phyloP scores from a whole-genome alignment of 1,140 invertebrate genomes.

The Rhagoletis zephyria region DNA sequence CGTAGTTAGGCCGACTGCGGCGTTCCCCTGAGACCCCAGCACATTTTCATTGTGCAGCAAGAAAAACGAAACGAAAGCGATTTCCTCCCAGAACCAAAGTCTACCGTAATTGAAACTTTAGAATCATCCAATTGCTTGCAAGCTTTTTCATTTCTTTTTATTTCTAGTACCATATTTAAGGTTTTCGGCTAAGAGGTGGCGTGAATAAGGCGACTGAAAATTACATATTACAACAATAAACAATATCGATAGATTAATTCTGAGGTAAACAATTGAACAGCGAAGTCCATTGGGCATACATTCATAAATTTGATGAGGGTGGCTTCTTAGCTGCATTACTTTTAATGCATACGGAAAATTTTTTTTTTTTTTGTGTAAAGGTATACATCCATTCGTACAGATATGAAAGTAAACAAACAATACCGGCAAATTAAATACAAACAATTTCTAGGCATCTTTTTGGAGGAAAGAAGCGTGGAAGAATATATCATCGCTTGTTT shows the following conservation, averaged over 20 bases:
- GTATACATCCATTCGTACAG: too few relatives aligned
- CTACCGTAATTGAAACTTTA: slow-evolving; percentile 50
- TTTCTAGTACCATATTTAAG: background rate
- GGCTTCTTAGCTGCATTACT: background rate
- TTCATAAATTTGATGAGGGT: background rate
- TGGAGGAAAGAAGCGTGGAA: background rate
- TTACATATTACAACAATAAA: slow-evolving; percentile 31
- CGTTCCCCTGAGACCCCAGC: background rate
- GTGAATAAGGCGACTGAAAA: slow-evolving; percentile 1
- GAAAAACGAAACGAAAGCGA: slow-evolving; percentile 17
- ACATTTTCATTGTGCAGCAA: slow-evolving; percentile 50
- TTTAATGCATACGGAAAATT: background rate
- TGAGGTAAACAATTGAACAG: slow-evolving; percentile 26
- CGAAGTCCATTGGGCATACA: background rate
- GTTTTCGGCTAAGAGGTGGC: background rate
- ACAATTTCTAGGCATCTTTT: background rate
- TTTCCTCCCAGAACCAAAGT: slow-evolving; percentile 10
- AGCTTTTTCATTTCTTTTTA: background rate
- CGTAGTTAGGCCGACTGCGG: background rate
- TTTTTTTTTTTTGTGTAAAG: too few relatives aligned
- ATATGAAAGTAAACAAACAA: slow-evolving; percentile 10
- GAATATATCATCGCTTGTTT: too few relatives aligned
- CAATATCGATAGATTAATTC: slow-evolving; percentile 36
- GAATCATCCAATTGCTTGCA: background rate
- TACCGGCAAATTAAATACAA: slow-evolving; percentile 21